These are phyloP conservation scores for Cephonodes hylas DNA, from an alignment of 2,888 invertebrate genomes.

Conservation along the genomic window DNA sequence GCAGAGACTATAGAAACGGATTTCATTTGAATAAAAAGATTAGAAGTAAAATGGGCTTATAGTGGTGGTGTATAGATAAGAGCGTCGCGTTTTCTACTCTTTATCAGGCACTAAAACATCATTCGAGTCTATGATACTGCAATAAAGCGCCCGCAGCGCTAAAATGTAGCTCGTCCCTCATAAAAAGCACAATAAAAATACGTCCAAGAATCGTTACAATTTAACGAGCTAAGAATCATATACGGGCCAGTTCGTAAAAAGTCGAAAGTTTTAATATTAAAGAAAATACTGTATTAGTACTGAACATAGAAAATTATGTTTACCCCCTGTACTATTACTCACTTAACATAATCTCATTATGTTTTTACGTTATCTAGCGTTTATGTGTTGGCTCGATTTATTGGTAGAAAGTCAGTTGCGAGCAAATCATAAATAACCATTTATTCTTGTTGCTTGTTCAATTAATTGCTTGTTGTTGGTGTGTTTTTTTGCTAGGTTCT, in stretches of 20 bases:
- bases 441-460: neutral
- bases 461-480: neutral
- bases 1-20: constrained; percentile 19
- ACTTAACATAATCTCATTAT: constrained; percentile 14
- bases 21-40: constrained; percentile 33
- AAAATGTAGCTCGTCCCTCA: constrained; percentile 75
- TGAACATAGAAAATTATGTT: neutral
- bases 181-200: constrained; percentile 74
- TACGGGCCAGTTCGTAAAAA: constrained; percentile 66
- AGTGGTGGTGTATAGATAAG: constrained; percentile 40
- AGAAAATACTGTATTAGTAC: constrained; percentile 50
- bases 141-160: constrained; percentile 79
- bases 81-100: constrained; percentile 50
- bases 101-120: constrained; percentile 76
- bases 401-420: constrained; percentile 7
- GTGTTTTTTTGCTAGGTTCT: neutral
- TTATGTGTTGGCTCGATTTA: neutral
- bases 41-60: constrained; percentile 35
- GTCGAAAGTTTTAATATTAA: constrained; percentile 48
- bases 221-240: constrained; percentile 75
- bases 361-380: neutral
- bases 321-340: constrained; percentile 10
- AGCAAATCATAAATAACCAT: constrained; percentile 6
- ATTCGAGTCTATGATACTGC: constrained; percentile 70
- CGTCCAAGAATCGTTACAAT: constrained; percentile 70